phyloP scores from a whole-genome alignment of 2,797 vertebrate species.

The Nannoperca obscura region DNA sequence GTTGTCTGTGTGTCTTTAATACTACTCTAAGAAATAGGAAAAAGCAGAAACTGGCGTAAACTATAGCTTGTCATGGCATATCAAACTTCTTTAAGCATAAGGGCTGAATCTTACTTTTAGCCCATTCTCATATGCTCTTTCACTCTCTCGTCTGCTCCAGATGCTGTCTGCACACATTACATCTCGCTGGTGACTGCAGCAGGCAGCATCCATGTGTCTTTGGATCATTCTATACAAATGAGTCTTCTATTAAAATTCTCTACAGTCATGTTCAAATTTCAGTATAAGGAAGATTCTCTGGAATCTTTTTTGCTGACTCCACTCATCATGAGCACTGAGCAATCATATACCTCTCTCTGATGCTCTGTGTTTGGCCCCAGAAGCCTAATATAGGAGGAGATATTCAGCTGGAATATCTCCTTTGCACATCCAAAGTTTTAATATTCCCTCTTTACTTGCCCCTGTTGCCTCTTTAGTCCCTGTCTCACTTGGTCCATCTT shows the following conservation, averaged over 20 bases:
- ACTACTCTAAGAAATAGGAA: not conserved
- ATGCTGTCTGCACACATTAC: conserved; percentile 31
- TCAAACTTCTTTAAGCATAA: conserved; percentile 37
- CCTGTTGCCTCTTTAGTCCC: conserved; percentile 14
- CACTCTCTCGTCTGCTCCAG: conserved; percentile 45
- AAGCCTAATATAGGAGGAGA: not conserved
- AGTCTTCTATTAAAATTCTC: not conserved
- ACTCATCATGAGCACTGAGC: not conserved
- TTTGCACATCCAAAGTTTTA: conserved; percentile 13
- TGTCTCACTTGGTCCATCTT: not conserved
- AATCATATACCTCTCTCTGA: not conserved
- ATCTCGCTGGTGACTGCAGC: conserved; percentile 31
- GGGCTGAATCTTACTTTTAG: conserved; percentile 51
- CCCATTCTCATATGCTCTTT: conserved; percentile 57
- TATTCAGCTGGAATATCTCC: not conserved
- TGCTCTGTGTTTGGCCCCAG: conserved; percentile 5
- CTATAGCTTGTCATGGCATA: conserved; percentile 16
- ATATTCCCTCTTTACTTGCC: conserved; percentile 13
- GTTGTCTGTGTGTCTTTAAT: not conserved
- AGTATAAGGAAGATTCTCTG: not conserved
- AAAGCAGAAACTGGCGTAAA: conserved; percentile 20
- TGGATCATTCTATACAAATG: not conserved
- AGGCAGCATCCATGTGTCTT: conserved; percentile 22
- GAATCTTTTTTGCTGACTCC: not conserved
- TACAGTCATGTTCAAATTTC: not conserved